These are phyloP conservation scores for Hydrocynus forskahlii DNA, from an alignment of 2,797 vertebrate species.

Conservation along the genomic window DNA sequence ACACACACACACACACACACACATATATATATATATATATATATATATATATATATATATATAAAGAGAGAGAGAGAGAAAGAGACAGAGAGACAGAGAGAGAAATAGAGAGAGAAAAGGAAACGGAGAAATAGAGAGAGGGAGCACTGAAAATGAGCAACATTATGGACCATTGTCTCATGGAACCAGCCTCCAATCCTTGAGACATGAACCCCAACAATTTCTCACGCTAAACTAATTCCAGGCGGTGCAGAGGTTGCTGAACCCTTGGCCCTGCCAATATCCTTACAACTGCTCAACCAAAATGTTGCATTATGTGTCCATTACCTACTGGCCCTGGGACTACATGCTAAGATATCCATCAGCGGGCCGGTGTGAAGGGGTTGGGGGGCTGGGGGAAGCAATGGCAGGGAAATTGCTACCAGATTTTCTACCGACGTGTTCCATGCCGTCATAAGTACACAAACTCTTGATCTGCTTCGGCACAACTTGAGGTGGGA, in stretches of 20 bases:
- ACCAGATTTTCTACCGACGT: conserved; percentile 31
- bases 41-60: too few relatives aligned
- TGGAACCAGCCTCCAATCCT: background rate
- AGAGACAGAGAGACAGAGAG: too few relatives aligned
- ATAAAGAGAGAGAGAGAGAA: too few relatives aligned
- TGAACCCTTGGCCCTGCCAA: conserved; percentile 11
- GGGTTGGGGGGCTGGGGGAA: conserved; percentile 2
- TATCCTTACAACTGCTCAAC: conserved; percentile 4
- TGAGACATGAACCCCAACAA: background rate
- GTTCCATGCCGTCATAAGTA: conserved; percentile 30
- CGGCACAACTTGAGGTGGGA: conserved; percentile 25
- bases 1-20: too few relatives aligned
- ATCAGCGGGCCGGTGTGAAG: conserved; percentile 30
- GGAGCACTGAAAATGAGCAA: too few relatives aligned
- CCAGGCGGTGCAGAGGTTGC: background rate
- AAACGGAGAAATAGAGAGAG: too few relatives aligned
- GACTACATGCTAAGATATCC: conserved; percentile 36
- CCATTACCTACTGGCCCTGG: conserved; percentile 23
- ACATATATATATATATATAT: too few relatives aligned
- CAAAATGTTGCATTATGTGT: conserved; percentile 14
- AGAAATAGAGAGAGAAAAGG: too few relatives aligned
- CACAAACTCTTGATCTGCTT: conserved; percentile 27
- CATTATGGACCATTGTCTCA: background rate
- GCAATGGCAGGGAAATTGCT: conserved; percentile 39
- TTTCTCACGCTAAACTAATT: background rate